Base-by-base conservation (phyloP, 2,797 vertebrate species). In the Cirrhinus mrigala region DNA sequence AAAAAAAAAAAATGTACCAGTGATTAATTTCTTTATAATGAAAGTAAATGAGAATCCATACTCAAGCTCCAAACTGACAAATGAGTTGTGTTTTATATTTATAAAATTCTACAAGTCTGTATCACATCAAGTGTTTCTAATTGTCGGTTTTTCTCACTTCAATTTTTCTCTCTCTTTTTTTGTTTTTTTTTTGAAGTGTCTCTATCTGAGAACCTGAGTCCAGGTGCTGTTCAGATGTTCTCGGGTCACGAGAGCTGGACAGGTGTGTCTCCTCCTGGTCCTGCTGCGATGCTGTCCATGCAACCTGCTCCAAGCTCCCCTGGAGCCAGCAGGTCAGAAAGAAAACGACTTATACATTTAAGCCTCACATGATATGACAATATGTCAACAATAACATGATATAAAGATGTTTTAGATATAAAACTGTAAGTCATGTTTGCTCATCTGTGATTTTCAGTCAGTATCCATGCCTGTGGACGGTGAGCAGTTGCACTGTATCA, bases 381-480 rank as follows among this genome's bases (percentile, higher is more conserved):
- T n/a, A 86, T 79, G 56, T 50, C 58, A 73, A 40, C 58, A 69
- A 50, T 69, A 78, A 68, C 56, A 18, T 78, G 46, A 14, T 15
- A 37, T 58, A 24, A 50, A 24, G n/a, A 6, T 27, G 46, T 24
- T 29, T 29, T 22, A 20, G 24, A 20, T 20, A 54, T 7, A n/a
- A 33, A 54, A 24, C 16, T 33, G 10, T 44, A 22, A n/a, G 44
- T 46, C 4, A 3, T 24, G 29, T 83, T 29, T 29, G 20, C 64
- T 29, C 46, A 20, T 16, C 33, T 2, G 2, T 29, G 70, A 44
- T 56, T 58, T 50, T 37, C 93, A 99, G 97, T 92, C 96, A 97
- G 91, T 97, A 96, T 70, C 96, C 97, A 0, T 98, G 96, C 91
- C 94, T 98, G 85, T 98, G 97, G 98, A 95, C 97, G 3, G 94